Percentiles rank a stretch among this genome's conserved stretches.
phyloP scores from a whole-genome alignment of 2,113 vertebrate species.

The Passerina amoena region DNA sequence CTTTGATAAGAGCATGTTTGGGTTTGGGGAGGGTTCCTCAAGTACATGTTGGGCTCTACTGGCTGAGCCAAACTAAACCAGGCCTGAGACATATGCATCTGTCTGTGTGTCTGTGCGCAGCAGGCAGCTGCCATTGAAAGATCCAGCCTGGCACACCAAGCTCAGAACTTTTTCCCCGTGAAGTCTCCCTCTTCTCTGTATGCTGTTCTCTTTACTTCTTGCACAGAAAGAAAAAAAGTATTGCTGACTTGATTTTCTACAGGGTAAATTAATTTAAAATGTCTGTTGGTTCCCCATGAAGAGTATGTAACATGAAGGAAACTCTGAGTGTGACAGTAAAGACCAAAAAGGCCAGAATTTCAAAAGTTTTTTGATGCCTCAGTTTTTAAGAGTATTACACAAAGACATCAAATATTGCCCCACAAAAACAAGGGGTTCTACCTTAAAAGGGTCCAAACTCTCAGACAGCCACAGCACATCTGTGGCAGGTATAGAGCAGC shows the following conservation, averaged over 20 bases:
- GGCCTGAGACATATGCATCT: accelerated
- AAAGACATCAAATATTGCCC: background rate
- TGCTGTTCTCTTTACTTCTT: background rate
- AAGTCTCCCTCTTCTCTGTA: background rate
- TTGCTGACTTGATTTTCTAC: background rate
- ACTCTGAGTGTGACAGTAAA: background rate
- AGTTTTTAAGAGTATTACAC: background rate
- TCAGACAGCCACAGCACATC: accelerated
- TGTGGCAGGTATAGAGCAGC: background rate
- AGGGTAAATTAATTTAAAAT: background rate
- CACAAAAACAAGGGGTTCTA: accelerated
- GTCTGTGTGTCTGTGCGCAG: background rate
- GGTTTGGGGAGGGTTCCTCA: background rate
- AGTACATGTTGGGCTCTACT: background rate
- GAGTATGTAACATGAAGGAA: background rate
- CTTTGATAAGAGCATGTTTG: slow-evolving; percentile 8
- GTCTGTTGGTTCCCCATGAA: background rate
- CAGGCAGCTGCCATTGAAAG: background rate
- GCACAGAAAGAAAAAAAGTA: background rate
- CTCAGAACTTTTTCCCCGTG: background rate
- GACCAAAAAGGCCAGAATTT: background rate
- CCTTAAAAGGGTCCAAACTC: background rate
- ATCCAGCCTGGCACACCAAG: background rate
- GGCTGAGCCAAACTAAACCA: background rate
- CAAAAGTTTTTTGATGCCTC: background rate